A percentile compares a stretch with the other conserved stretches of the same genome.
These are phyloP conservation scores for Paracyclopina nana DNA, from an alignment of 1,140 invertebrate species.

Conservation along the genomic window DNA sequence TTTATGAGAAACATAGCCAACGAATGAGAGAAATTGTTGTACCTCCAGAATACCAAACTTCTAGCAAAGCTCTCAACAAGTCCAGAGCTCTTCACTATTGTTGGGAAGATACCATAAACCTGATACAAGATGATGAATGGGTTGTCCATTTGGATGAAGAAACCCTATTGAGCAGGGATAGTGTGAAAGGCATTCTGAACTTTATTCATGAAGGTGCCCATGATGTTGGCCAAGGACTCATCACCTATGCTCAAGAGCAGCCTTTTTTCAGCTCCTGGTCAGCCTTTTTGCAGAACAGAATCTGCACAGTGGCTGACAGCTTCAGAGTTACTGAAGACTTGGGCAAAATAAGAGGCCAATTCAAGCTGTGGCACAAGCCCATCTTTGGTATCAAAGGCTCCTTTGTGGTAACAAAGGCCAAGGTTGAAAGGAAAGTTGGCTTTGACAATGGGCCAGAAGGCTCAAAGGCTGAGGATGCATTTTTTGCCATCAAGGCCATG, in stretches of 20 bases:
- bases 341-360: constrained; percentile 74
- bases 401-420: constrained; percentile 75
- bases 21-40: constrained; percentile 63
- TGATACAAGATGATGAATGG: constrained; percentile 75
- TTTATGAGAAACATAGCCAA: constrained; percentile 40
- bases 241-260: constrained; percentile 77
- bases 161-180: constrained; percentile 79
- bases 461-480: constrained; percentile 92
- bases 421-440: constrained; percentile 64
- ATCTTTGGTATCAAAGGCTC: constrained; percentile 95
- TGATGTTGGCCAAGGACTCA: constrained; percentile 90
- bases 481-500: constrained; percentile 82
- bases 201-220: constrained; percentile 83
- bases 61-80: constrained; percentile 79
- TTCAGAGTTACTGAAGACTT: constrained; percentile 92
- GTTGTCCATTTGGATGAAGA: constrained; percentile 96
- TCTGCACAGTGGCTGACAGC: constrained; percentile 86
- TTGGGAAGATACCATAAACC: constrained; percentile 70
- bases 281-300: constrained; percentile 47
- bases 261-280: constrained; percentile 16
- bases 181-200: constrained; percentile 71
- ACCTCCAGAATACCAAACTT: constrained; percentile 60
- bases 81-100: constrained; percentile 88
- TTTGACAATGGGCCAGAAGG: constrained; percentile 90
- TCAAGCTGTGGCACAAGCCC: constrained; percentile 80